phyloP scores from a whole-genome alignment of 2,888 invertebrate genomes.

The Trichogramma evanescens region DNA sequence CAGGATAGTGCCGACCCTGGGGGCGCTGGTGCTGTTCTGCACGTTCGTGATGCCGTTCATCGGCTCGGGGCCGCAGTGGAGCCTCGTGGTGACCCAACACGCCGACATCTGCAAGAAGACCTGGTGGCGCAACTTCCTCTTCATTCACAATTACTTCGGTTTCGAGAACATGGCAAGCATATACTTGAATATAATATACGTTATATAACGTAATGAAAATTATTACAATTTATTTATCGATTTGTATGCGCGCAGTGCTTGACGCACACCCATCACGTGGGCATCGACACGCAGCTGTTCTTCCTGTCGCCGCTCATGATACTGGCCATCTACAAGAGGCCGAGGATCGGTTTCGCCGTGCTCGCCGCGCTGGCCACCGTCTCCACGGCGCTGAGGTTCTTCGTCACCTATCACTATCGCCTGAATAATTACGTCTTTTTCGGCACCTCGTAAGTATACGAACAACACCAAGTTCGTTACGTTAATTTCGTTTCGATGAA shows the following conservation, averaged over 20 bases:
- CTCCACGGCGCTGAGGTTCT: constrained; percentile 58
- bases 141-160: constrained; percentile 67
- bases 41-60: constrained; percentile 59
- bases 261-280: constrained; percentile 65
- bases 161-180: constrained; percentile 61
- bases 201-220: neutral
- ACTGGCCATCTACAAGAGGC: constrained; percentile 56
- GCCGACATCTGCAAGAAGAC: constrained; percentile 61
- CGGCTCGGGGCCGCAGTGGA: constrained; percentile 64
- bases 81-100: constrained; percentile 61
- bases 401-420: constrained; percentile 55
- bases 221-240: neutral
- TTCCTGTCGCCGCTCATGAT: constrained; percentile 57
- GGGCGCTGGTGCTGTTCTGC: constrained; percentile 60
- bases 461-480: neutral
- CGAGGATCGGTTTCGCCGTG: constrained; percentile 48
- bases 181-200: neutral
- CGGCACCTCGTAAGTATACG: constrained; percentile 59
- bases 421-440: constrained; percentile 63
- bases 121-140: constrained; percentile 66
- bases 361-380: constrained; percentile 49
- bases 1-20: constrained; percentile 59
- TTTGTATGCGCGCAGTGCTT: constrained; percentile 52
- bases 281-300: constrained; percentile 65
- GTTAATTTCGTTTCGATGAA: neutral